Percentiles rank a stretch among this genome's conserved stretches.
Evolutionary conservation across 1,140 invertebrate species (phyloP).

Genomic region (Bursaphelenchus mucronatus): DNA sequence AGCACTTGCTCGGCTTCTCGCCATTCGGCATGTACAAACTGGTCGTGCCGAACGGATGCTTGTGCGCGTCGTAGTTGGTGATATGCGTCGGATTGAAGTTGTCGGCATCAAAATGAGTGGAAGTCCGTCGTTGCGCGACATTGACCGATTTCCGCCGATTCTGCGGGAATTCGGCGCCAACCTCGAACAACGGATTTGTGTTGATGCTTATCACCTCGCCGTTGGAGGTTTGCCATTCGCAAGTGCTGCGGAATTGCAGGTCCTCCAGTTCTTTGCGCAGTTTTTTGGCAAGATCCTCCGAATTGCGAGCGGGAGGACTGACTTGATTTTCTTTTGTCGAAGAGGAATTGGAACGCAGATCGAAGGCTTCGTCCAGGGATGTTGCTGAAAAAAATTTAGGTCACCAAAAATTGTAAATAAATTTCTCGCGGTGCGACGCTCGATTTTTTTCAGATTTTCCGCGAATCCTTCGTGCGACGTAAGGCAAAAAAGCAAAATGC

Average conservation of each 20-base stretch:
- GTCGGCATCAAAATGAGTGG: neutral
- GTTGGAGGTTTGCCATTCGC: conserved; percentile 15
- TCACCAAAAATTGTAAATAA: neutral
- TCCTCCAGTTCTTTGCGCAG: conserved; percentile 22
- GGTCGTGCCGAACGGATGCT: conserved; percentile 5
- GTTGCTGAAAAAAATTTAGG: neutral
- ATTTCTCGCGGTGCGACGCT: neutral
- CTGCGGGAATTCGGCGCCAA: neutral
- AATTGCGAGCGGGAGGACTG: neutral
- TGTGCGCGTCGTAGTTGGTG: conserved; percentile 2
- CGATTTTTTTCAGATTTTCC: no score
- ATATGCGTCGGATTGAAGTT: conserved; percentile 6
- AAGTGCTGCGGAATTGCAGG: conserved; percentile 21
- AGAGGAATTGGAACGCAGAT: no score
- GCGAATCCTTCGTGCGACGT: no score
- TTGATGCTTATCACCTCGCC: conserved; percentile 8
- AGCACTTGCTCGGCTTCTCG: neutral
- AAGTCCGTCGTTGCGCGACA: no score
- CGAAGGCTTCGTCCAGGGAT: neutral
- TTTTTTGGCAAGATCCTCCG: conserved; percentile 8
- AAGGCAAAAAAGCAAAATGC: no score
- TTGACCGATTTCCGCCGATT: no score
- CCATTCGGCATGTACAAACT: conserved; percentile 4
- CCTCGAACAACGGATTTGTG: conserved; percentile 12
- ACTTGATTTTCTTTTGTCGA: neutral